Evolutionary conservation across 2,797 vertebrate species (phyloP), one percentile per base, ranked within the genome.

Genomic region (Dromococcyx pavoninus): DNA sequence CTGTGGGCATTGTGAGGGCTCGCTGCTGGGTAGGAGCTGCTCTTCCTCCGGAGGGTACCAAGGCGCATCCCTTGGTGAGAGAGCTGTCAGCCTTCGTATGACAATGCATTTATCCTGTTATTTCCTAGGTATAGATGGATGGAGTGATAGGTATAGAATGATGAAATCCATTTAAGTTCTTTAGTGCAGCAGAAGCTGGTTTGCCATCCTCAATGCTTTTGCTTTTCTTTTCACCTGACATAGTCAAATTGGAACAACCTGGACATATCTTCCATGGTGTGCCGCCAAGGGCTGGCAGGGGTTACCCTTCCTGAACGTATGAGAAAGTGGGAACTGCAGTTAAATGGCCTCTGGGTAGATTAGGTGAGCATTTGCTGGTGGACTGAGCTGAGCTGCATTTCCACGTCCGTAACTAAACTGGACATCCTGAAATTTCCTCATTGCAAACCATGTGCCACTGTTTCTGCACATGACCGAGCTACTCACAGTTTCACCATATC

Each of bases 161-260:
- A 79, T 43, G 51, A 57, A 81, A 61, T 61, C 69, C 80, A 84
- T 74, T 89, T 65, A 58, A 72, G 53, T 77, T 95, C 67, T 82
- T 91, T 56, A 65, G 14, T 28, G 51, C 32, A 86, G 58, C 35
- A 76, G 53, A 37, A 79, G 69, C 74, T 86, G 76, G 88, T 91
- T 66, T 77, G 60, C 75, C 89, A 86, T 78, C 57, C 61, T 86
- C 56, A 46, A 39, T 19, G 60, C 44, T 75, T 67, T 94, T 71
- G 72, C 16, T 85, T 76, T 93, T 85, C 48, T 23, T 76, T 76
- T 65, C 61, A 70, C 21, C 17, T 57, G 87, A 74, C 44, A n/a
- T n/a, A 37, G 80, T 82, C 70, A 91, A 91, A 93, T 66, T 54
- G 62, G 53, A 95, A 76, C 62, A 84, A 70, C 35, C 23, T 80